Evolutionary conservation across 2,797 vertebrate genomes (phyloP).

Genomic region (Rhabdomys pumilio): DNA sequence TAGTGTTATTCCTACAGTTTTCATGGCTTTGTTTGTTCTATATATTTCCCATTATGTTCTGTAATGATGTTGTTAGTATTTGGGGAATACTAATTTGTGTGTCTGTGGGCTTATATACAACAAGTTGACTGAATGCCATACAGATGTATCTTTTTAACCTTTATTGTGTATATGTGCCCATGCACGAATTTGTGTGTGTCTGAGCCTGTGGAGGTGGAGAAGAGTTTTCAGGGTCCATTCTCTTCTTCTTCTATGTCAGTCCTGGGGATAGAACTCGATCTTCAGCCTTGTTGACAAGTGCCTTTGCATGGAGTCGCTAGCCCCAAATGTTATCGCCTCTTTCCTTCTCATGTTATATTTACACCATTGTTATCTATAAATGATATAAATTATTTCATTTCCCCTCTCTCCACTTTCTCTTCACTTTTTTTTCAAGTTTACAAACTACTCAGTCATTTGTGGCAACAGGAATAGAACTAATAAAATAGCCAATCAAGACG

Average conservation of each 20-base stretch:
- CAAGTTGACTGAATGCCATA: slow-evolving; percentile 16
- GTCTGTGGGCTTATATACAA: background rate
- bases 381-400: slow-evolving; percentile 38
- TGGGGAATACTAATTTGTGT: background rate
- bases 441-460: background rate
- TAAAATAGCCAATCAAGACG: background rate
- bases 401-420: background rate
- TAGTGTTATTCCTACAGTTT: background rate
- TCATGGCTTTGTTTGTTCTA: background rate
- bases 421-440: slow-evolving; percentile 11
- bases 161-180: background rate
- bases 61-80: background rate
- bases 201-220: background rate
- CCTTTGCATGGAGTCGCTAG: background rate
- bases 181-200: background rate
- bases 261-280: background rate
- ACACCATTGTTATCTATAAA: slow-evolving; percentile 21
- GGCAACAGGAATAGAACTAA: background rate
- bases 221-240: background rate
- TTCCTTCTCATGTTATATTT: background rate
- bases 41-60: background rate
- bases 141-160: background rate
- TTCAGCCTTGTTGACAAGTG: background rate
- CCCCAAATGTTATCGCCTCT: background rate
- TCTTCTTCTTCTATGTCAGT: background rate